phyloP scores from a whole-genome alignment of 2,797 vertebrate species.

The Pristis pectinata region DNA sequence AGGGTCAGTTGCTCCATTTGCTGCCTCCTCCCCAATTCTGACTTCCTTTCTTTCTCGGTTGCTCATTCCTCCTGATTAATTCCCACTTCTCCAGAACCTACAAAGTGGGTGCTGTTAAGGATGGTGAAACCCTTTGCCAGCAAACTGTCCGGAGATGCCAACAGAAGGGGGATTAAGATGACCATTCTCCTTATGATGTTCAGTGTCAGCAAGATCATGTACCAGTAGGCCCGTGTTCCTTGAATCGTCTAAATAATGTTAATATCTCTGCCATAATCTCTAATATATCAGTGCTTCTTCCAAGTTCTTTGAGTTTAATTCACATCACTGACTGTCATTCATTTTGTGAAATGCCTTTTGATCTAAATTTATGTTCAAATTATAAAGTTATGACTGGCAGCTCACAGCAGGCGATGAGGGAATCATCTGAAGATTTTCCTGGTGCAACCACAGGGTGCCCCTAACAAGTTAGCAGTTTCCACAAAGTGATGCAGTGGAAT shows the following conservation, averaged over 20 bases:
- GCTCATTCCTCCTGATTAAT: background rate
- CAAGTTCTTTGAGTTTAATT: background rate
- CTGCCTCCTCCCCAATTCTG: too few species aligned
- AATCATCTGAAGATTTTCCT: slow-evolving; percentile 10
- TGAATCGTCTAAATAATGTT: too few species aligned
- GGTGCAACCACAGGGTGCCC: background rate
- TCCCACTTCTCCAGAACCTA: background rate
- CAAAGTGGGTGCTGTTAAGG: background rate
- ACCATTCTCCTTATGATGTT: too few species aligned
- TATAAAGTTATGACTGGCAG: background rate
- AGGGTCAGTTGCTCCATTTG: too few species aligned
- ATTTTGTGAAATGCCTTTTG: background rate
- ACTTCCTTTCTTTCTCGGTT: background rate
- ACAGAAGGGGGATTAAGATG: too few species aligned
- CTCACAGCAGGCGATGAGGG: background rate
- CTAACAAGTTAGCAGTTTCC: slow-evolving; percentile 4
- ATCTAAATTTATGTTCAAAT: background rate
- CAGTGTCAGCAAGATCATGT: too few species aligned
- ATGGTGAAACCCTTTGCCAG: background rate
- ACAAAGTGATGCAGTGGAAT: background rate
- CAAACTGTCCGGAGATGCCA: too few species aligned
- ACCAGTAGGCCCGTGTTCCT: too few species aligned
- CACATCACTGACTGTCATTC: background rate
- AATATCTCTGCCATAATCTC: background rate
- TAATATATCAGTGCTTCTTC: background rate